Percentiles rank a stretch among this genome's conserved stretches.
These are phyloP conservation scores for Dallia pectoralis DNA, from an alignment of 2,797 vertebrate genomes.

Conservation along the genomic window DNA sequence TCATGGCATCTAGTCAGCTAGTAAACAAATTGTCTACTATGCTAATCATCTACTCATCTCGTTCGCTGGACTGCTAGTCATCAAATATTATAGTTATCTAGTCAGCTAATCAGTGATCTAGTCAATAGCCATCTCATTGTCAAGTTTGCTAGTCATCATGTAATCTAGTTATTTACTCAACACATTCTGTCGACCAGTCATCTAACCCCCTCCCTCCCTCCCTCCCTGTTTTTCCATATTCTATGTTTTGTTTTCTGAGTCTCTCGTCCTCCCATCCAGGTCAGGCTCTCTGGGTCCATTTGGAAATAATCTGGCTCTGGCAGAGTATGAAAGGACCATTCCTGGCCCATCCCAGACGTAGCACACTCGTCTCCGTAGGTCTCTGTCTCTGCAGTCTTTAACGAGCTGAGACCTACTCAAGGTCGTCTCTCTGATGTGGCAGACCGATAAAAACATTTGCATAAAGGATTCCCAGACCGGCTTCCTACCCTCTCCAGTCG, in stretches of 20 bases:
- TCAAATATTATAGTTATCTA: too few species aligned
- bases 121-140: too few species aligned
- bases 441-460: slow-evolving; percentile 44
- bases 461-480: slow-evolving; percentile 56
- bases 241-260: background rate
- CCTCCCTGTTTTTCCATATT: background rate
- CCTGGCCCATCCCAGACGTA: slow-evolving; percentile 48
- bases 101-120: too few species aligned
- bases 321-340: slow-evolving; percentile 66
- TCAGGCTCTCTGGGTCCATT: slow-evolving; percentile 53
- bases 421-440: slow-evolving; percentile 63
- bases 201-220: background rate
- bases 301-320: slow-evolving; percentile 64
- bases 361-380: slow-evolving; percentile 45
- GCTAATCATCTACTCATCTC: too few species aligned
- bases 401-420: slow-evolving; percentile 63
- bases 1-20: too few species aligned
- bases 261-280: slow-evolving; percentile 2
- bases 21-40: too few species aligned
- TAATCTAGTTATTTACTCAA: too few species aligned
- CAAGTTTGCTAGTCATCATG: too few species aligned
- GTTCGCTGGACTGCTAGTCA: too few species aligned
- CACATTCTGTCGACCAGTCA: too few species aligned
- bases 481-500: slow-evolving; percentile 60
- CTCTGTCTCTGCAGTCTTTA: slow-evolving; percentile 52